These are phyloP conservation scores for Rhorus exstirpatorius DNA, from an alignment of 2,888 invertebrate genomes.

Conservation along the genomic window DNA sequence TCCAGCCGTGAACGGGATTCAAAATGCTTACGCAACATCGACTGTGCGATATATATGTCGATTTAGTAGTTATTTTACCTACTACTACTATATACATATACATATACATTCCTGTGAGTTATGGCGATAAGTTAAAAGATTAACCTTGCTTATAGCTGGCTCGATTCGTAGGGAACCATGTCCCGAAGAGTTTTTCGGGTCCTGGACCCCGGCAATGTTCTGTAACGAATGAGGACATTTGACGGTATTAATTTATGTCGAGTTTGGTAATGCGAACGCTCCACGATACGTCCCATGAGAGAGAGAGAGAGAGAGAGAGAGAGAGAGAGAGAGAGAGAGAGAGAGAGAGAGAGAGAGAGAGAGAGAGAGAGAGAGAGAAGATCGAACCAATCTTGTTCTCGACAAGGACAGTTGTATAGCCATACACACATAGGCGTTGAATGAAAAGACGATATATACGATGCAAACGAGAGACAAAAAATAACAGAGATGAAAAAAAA, in stretches of 20 bases:
- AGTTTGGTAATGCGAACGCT: slow-evolving; percentile 83
- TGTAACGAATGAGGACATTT: slow-evolving; percentile 84
- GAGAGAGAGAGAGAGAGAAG: too few species aligned
- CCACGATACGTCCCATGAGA: slow-evolving; percentile 12
- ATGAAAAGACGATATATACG: too few species aligned
- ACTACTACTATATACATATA: neutral
- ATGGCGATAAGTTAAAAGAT: slow-evolving; percentile 83
- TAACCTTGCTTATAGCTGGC: slow-evolving; percentile 83
- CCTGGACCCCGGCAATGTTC: slow-evolving; percentile 68
- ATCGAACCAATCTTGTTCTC: slow-evolving; percentile 41
- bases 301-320: too few species aligned
- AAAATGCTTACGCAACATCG: slow-evolving; percentile 41
- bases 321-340: too few species aligned
- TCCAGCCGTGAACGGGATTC: slow-evolving; percentile 19
- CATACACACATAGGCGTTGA: slow-evolving; percentile 4
- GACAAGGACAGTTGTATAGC: slow-evolving; percentile 49
- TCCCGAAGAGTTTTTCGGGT: slow-evolving; percentile 67
- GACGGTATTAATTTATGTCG: slow-evolving; percentile 85
- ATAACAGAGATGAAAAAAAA: slow-evolving; percentile 40
- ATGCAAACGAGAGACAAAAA: neutral
- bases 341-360: too few species aligned
- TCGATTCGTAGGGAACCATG: slow-evolving; percentile 63
- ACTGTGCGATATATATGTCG: slow-evolving; percentile 21
- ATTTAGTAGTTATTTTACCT: slow-evolving; percentile 36
- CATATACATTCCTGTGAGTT: slow-evolving; percentile 79